phyloP scores from a whole-genome alignment of 2,888 invertebrate genomes.

The Acrocera orbiculus region DNA sequence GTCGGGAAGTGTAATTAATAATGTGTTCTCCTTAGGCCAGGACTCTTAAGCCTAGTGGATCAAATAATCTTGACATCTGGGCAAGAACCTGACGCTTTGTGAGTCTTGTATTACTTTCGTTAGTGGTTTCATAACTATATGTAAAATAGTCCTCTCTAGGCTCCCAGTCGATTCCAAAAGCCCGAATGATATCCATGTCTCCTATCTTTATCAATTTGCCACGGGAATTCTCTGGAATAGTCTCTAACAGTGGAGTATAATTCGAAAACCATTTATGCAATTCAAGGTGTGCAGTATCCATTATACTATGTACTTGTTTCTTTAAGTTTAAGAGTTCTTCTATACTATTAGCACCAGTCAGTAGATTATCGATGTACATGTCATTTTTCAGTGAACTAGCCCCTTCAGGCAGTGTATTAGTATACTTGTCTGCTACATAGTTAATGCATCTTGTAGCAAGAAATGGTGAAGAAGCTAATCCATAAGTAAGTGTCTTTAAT shows the following conservation, averaged over 20 bases:
- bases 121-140: too few relatives aligned
- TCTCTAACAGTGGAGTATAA: not conserved
- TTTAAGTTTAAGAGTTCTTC: slow-evolving; percentile 9
- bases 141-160: too few relatives aligned
- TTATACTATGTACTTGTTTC: slow-evolving; percentile 4
- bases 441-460: slow-evolving; percentile 5
- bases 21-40: too few relatives aligned
- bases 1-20: too few relatives aligned
- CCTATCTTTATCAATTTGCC: too few relatives aligned
- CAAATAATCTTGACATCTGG: too few relatives aligned
- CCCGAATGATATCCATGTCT: too few relatives aligned
- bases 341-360: slow-evolving; percentile 8
- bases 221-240: too few relatives aligned
- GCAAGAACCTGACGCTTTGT: too few relatives aligned
- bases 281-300: slow-evolving; percentile 8
- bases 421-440: slow-evolving; percentile 12
- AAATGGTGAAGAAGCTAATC: slow-evolving; percentile 11
- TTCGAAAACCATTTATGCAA: slow-evolving; percentile 11
- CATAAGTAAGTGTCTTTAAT: slow-evolving; percentile 11
- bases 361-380: slow-evolving; percentile 15
- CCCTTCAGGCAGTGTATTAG: slow-evolving; percentile 13
- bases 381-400: slow-evolving; percentile 8
- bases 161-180: too few relatives aligned
- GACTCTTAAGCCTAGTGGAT: too few relatives aligned
- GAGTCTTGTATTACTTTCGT: too few relatives aligned